These are phyloP conservation scores for Colius striatus DNA, from an alignment of 2,113 vertebrate species.

Conservation along the genomic window DNA sequence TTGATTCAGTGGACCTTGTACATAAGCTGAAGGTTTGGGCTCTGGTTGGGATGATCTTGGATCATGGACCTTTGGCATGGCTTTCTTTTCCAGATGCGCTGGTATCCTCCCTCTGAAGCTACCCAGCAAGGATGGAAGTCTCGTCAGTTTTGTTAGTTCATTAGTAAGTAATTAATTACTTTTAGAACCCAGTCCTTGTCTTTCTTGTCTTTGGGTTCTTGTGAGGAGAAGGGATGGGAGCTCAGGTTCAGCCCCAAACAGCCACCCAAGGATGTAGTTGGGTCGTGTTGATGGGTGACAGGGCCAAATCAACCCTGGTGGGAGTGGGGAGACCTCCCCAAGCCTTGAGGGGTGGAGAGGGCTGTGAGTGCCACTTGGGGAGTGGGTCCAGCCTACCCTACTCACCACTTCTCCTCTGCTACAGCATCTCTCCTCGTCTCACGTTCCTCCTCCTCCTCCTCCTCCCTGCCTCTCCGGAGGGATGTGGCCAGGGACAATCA, in stretches of 20 bases:
- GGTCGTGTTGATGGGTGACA: not conserved
- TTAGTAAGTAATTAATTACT: conserved; percentile 71
- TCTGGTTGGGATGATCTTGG: not conserved
- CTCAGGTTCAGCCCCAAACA: not conserved
- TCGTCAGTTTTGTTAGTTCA: conserved; percentile 93
- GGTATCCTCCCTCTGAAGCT: conserved; percentile 93
- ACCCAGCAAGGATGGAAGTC: conserved; percentile 98
- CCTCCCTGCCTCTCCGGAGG: conserved; percentile 35
- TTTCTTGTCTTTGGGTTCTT: not conserved
- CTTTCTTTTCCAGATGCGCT: conserved; percentile 91
- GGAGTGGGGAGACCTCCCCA: not conserved
- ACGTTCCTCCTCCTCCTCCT: not conserved
- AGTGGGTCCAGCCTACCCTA: fast-evolving
- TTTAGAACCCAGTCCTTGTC: not conserved
- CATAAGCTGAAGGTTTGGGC: not conserved
- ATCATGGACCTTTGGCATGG: not conserved
- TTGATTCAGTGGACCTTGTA: not conserved
- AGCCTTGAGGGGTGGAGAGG: not conserved
- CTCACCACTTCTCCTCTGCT: not conserved
- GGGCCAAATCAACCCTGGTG: not conserved
- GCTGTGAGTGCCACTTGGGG: fast-evolving
- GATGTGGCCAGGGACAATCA: conserved; percentile 22
- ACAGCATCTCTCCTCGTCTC: not conserved
- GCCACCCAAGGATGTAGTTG: not conserved
- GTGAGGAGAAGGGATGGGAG: not conserved